A percentile compares a stretch with the other conserved stretches of the same genome.
Conservation (phyloP, 2,888 invertebrate genomes). For the Allolobophora icterica region DNA sequence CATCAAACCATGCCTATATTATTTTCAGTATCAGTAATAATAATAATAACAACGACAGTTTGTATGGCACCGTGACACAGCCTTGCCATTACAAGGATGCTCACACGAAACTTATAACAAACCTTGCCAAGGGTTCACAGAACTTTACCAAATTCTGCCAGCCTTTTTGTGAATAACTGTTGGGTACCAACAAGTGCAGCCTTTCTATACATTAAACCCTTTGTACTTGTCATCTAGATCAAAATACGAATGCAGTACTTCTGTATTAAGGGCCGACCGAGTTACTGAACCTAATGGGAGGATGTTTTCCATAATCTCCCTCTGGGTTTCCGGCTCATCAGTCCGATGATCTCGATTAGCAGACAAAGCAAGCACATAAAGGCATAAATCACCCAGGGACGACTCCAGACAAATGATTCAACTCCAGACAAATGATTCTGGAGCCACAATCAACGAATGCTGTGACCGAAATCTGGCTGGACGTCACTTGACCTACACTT, state of each 20-base stretch:
- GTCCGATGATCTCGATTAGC: not conserved
- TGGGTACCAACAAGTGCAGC: not conserved
- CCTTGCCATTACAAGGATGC: too few species aligned
- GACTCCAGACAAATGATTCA: not conserved
- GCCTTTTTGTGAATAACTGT: not conserved
- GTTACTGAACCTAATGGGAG: not conserved
- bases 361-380: not conserved
- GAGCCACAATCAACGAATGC: slow-evolving; percentile 6
- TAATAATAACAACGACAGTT: too few species aligned
- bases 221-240: not conserved
- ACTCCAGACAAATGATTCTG: not conserved
- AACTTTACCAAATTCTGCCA: too few species aligned
- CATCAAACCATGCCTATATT: too few species aligned
- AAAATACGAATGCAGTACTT: not conserved
- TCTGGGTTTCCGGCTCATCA: slow-evolving; percentile 6
- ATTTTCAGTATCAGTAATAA: not conserved
- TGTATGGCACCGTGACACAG: too few species aligned
- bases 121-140: not conserved
- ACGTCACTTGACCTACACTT: not conserved
- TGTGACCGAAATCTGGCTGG: slow-evolving; percentile 17
- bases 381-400: not conserved
- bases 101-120: too few species aligned
- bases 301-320: slow-evolving; percentile 9
- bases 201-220: not conserved
- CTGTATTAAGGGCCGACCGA: not conserved